Percentiles rank a stretch among this genome's conserved stretches.
Evolutionary conservation across 2,888 invertebrate species (phyloP).

Genomic region (Arctia plantaginis): DNA sequence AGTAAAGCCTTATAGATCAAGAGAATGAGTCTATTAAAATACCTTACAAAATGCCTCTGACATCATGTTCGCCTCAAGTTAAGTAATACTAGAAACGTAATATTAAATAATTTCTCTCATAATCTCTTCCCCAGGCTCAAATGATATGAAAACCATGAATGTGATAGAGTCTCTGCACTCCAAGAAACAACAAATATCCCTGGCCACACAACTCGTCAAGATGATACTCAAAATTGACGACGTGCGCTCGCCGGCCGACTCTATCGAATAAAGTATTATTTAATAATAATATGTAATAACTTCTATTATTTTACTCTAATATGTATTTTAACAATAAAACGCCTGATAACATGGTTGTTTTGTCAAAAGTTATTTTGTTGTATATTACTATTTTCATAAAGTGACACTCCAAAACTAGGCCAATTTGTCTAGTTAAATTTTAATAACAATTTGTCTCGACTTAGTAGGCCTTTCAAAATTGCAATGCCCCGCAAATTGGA

Average conservation of each 20-base stretch:
- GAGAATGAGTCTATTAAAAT: too few species aligned
- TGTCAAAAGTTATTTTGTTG: not conserved
- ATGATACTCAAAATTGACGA: conserved; percentile 99
- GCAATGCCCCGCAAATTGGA: too few species aligned
- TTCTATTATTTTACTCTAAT: conserved; percentile 16
- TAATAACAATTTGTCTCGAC: too few species aligned
- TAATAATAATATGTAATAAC: conserved; percentile 7
- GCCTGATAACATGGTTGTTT: conserved; percentile 9
- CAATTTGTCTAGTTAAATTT: too few species aligned
- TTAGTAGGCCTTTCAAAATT: too few species aligned
- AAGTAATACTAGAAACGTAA: not conserved
- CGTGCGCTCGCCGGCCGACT: conserved; percentile 89
- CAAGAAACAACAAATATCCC: conserved; percentile 98
- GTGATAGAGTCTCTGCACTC: conserved; percentile 99
- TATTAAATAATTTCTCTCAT: not conserved
- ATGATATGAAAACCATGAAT: conserved; percentile 97
- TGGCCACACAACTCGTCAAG: conserved; percentile 99
- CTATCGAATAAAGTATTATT: conserved; percentile 64
- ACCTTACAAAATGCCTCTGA: too few species aligned
- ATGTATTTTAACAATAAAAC: conserved; percentile 20
- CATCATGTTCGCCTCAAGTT: too few species aligned
- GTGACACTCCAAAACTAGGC: not conserved
- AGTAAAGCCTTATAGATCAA: not conserved
- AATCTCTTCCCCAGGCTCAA: conserved; percentile 70
- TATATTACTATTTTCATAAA: not conserved